phyloP scores from a whole-genome alignment of 2,113 vertebrate species.

The Formicarius rufipectus region DNA sequence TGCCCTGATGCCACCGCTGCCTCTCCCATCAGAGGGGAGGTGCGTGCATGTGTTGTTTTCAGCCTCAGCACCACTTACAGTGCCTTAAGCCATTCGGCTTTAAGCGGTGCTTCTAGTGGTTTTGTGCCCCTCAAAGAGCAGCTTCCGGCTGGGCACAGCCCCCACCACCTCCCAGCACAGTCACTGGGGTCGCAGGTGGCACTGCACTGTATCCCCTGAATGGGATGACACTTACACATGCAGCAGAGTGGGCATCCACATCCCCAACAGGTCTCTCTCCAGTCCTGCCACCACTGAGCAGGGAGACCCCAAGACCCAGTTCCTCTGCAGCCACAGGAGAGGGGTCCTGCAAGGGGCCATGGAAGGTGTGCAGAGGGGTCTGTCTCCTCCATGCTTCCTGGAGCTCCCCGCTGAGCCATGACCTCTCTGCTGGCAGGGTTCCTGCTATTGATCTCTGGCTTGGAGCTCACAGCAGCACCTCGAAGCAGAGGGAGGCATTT shows the following conservation, averaged over 20 bases:
- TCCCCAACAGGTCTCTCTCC: background rate
- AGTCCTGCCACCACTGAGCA: background rate
- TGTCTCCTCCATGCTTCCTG: background rate
- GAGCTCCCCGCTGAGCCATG: background rate
- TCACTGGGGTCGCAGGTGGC: background rate
- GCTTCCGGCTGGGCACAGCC: background rate
- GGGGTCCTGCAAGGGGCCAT: background rate
- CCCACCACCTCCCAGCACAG: background rate
- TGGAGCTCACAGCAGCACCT: background rate
- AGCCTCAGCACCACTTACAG: background rate
- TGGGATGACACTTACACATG: fast-evolving
- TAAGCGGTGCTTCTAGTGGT: background rate
- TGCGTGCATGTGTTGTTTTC: background rate
- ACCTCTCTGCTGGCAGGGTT: background rate
- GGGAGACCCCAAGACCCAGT: fast-evolving
- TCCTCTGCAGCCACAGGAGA: background rate
- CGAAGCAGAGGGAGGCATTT: conserved; percentile 37
- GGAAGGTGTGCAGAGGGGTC: background rate
- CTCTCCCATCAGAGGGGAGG: fast-evolving
- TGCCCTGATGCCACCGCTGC: background rate
- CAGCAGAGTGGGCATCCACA: background rate
- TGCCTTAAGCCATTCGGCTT: fast-evolving
- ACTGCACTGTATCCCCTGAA: background rate
- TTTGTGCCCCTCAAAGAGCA: background rate
- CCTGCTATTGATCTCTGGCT: conserved; percentile 25